Conservation (phyloP, 2,797 vertebrate genomes). For the Neoniphon sammara region DNA sequence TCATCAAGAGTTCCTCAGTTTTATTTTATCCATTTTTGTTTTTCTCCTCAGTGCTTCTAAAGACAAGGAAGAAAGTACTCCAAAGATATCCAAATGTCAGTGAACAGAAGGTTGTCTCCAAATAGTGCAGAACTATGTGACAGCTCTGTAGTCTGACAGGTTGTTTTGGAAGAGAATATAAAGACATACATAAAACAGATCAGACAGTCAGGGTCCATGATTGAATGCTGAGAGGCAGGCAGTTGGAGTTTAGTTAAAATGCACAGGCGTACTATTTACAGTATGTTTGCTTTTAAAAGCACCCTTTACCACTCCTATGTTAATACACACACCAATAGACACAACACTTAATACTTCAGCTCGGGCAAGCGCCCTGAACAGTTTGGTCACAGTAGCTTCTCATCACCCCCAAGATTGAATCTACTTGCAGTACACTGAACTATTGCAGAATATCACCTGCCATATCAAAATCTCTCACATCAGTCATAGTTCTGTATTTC, state of each 20-base stretch:
- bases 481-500: slow-evolving; percentile 54
- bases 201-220: slow-evolving; percentile 70
- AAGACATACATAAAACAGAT: slow-evolving; percentile 74
- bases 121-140: slow-evolving; percentile 68
- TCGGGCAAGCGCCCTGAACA: slow-evolving; percentile 44
- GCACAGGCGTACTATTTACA: slow-evolving; percentile 86
- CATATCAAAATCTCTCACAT: slow-evolving; percentile 50
- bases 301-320: slow-evolving; percentile 73
- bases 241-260: slow-evolving; percentile 75
- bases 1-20: slow-evolving; percentile 85
- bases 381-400: slow-evolving; percentile 73
- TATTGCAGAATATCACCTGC: slow-evolving; percentile 60
- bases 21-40: slow-evolving; percentile 78
- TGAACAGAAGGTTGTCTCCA: slow-evolving; percentile 76
- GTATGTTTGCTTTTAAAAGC: slow-evolving; percentile 75
- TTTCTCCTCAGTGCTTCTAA: slow-evolving; percentile 82
- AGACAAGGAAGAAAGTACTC: slow-evolving; percentile 83
- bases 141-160: slow-evolving; percentile 69
- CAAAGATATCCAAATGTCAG: slow-evolving; percentile 80
- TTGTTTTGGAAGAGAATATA: slow-evolving; percentile 69
- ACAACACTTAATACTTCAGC: slow-evolving; percentile 76
- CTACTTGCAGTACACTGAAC: slow-evolving; percentile 69
- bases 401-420: slow-evolving; percentile 63
- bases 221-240: slow-evolving; percentile 80
- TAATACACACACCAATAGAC: slow-evolving; percentile 76